Evolutionary conservation across 2,888 invertebrate species (phyloP), one percentile per base, ranked within the genome.

Genomic region (Baccha elongata): DNA sequence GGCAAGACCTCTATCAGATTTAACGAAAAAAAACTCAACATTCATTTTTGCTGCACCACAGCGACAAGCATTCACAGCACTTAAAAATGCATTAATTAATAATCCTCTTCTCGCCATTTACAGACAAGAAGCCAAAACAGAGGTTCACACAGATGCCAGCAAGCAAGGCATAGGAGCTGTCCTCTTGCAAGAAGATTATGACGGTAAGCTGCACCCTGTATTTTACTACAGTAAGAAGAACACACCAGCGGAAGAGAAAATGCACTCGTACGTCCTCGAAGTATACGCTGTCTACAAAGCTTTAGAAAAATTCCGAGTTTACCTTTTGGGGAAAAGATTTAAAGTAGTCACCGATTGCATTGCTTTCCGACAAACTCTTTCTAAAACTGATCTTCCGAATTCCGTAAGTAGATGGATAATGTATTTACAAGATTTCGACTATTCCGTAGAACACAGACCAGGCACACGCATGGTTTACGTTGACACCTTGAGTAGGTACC

Each of bases 341-440:
- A 58, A 58, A 62, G 44, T 60, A 1, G 37, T 71, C 10, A 60
- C 60, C 1, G 71, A 71, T 15, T 71, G 60, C 19, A 29, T 40
- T 0, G 71, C 60, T 1, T 71, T 60, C 23, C 19, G 26, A 10
- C 58, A 60, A 40, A 71, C 60, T 1, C 21, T 60, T 1, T 8
- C 37, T 3, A 71, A 60, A 19, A 71, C 13, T 7, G 48, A 60
- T 10, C 5, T 71, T 4, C 60, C 60, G 11, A 50, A 19, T 23
- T 37, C 60, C n/a, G 42, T 71, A 13, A 26, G 19, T 23, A 42
- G 50, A 23, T 60, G 37, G 71, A 48, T 60, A 2, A 26, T 71
- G 42, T 40, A 37, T 10, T 26, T 58, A 11, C 46, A 48, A 26
- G 48, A 58, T 19, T 58, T 46, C 17, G 35, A 69, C 26, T 71